Conservation (phyloP, 1,140 invertebrate species). For the Cepaea nemoralis region DNA sequence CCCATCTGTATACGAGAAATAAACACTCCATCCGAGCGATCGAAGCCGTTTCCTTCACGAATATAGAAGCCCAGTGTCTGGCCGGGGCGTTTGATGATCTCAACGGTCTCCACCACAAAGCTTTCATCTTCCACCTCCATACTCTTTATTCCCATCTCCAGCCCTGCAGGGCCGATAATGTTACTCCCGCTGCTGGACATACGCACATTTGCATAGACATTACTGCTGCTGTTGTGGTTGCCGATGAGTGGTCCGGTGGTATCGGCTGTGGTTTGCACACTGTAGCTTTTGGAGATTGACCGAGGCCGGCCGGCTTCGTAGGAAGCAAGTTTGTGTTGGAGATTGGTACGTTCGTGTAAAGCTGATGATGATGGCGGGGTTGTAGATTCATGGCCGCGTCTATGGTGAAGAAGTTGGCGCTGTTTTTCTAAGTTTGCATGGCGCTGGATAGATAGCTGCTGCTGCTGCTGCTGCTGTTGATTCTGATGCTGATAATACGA, state of each 20-base stretch:
- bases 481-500: background rate
- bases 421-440: background rate
- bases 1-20: constrained; percentile 93
- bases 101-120: constrained; percentile 88
- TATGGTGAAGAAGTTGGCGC: background rate
- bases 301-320: background rate
- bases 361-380: too few relatives aligned
- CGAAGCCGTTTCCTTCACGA: constrained; percentile 93
- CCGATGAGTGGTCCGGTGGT: background rate
- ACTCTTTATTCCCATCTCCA: constrained; percentile 71
- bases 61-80: constrained; percentile 98
- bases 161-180: constrained; percentile 41
- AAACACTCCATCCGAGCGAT: constrained; percentile 94
- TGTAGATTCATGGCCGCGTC: background rate
- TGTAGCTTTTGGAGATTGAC: background rate
- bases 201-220: constrained; percentile 14
- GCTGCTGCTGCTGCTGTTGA: constrained; percentile 17
- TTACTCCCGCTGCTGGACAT: background rate
- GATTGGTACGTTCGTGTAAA: background rate
- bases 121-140: constrained; percentile 69
- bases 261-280: background rate
- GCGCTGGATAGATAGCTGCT: background rate
- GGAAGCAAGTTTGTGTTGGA: background rate
- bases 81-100: constrained; percentile 98
- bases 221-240: background rate